phyloP scores from a whole-genome alignment of 2,113 vertebrate genomes.

The Rafetus swinhoei region DNA sequence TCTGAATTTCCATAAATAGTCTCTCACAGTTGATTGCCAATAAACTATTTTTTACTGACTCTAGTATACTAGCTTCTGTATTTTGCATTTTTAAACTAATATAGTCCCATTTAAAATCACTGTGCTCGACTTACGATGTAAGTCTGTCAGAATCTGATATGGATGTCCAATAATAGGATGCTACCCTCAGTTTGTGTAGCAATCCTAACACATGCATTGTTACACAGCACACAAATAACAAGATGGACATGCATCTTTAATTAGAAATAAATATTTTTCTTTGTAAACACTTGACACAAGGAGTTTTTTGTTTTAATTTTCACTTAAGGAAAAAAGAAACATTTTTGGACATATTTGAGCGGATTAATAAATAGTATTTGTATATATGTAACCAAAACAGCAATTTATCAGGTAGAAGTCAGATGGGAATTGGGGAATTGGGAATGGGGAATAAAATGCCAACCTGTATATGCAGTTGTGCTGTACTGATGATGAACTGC shows the following conservation, averaged over 20 bases:
- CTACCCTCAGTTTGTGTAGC: background rate
- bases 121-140: background rate
- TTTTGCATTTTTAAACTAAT: background rate
- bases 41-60: background rate
- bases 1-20: too few relatives aligned
- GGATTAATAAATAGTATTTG: conserved; percentile 82
- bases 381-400: conserved; percentile 77
- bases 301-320: conserved; percentile 25
- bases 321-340: conserved; percentile 27
- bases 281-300: conserved; percentile 29
- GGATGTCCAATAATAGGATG: background rate
- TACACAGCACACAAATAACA: background rate
- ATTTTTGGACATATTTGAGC: conserved; percentile 66
- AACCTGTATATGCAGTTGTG: conserved; percentile 73
- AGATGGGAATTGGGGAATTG: conserved; percentile 44
- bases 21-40: too few relatives aligned
- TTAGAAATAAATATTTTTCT: background rate
- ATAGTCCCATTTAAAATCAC: background rate
- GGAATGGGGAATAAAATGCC: conserved; percentile 51
- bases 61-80: background rate
- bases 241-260: background rate
- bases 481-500: conserved; percentile 78
- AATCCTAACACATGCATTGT: background rate
- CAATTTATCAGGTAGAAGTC: conserved; percentile 81
- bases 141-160: background rate